phyloP scores from a whole-genome alignment of 2,113 vertebrate genomes.

The Colinus virginianus region DNA sequence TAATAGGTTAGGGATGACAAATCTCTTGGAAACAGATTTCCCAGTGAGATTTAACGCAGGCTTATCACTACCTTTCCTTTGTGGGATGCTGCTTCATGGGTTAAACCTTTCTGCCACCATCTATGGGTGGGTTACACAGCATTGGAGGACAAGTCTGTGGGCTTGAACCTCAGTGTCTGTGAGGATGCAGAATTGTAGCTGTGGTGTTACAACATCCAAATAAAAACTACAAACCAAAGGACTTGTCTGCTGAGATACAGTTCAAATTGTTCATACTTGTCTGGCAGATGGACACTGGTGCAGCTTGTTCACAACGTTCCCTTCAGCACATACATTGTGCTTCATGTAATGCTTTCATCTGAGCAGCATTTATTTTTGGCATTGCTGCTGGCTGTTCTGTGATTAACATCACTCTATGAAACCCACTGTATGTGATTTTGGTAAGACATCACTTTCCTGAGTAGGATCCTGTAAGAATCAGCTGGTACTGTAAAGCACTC shows the following conservation, averaged over 20 bases:
- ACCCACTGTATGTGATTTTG: neutral
- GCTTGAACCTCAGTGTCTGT: neutral
- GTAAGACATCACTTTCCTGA: neutral
- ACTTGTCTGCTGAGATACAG: neutral
- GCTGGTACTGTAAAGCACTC: neutral
- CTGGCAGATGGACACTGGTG: neutral
- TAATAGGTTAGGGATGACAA: neutral
- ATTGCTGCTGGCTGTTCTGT: neutral
- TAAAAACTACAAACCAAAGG: neutral
- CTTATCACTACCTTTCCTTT: neutral
- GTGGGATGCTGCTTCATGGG: neutral
- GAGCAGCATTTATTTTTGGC: neutral
- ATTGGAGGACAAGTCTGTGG: neutral
- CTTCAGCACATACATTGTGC: neutral
- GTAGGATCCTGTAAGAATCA: neutral
- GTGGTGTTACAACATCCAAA: neutral
- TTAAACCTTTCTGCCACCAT: neutral
- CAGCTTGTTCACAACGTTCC: neutral
- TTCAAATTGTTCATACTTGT: neutral
- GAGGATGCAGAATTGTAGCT: neutral
- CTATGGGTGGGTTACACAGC: neutral
- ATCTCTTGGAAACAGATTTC: neutral
- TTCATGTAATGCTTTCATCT: neutral
- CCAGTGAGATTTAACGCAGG: neutral
- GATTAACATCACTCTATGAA: neutral